These are phyloP conservation scores for Struthio camelus DNA, from an alignment of 2,113 vertebrate species.

Conservation along the genomic window DNA sequence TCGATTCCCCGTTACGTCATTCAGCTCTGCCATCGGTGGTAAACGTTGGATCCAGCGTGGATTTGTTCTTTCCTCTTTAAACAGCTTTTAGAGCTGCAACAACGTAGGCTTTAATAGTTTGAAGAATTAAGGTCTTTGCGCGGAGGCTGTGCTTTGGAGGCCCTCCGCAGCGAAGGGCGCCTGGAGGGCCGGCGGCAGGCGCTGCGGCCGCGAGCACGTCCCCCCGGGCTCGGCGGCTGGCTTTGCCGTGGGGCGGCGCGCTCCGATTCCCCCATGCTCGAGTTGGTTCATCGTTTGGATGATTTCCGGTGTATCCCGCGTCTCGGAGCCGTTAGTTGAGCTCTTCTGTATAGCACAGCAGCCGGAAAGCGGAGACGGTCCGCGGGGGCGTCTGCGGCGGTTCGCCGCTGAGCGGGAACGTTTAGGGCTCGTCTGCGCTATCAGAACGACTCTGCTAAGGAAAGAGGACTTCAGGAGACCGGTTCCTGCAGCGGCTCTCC, in stretches of 20 bases:
- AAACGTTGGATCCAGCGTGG: background rate
- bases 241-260: background rate
- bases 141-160: background rate
- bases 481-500: background rate
- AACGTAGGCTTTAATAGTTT: background rate
- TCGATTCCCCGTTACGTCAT: slow-evolving; percentile 36
- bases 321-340: slow-evolving; percentile 34
- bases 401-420: background rate
- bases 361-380: slow-evolving; percentile 1
- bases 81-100: background rate
- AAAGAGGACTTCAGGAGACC: background rate
- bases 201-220: background rate
- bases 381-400: background rate
- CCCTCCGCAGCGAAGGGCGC: background rate
- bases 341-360: slow-evolving; percentile 21
- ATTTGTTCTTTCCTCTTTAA: background rate
- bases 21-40: background rate
- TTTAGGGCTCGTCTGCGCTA: fast-evolving
- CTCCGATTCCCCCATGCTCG: background rate
- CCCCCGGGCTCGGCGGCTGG: background rate
- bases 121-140: background rate
- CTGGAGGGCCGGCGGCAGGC: slow-evolving; percentile 28
- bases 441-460: background rate
- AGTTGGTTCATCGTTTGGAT: background rate
- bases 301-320: background rate